These are phyloP conservation scores for Trilocha varians DNA, from an alignment of 2,888 invertebrate genomes.

Conservation along the genomic window DNA sequence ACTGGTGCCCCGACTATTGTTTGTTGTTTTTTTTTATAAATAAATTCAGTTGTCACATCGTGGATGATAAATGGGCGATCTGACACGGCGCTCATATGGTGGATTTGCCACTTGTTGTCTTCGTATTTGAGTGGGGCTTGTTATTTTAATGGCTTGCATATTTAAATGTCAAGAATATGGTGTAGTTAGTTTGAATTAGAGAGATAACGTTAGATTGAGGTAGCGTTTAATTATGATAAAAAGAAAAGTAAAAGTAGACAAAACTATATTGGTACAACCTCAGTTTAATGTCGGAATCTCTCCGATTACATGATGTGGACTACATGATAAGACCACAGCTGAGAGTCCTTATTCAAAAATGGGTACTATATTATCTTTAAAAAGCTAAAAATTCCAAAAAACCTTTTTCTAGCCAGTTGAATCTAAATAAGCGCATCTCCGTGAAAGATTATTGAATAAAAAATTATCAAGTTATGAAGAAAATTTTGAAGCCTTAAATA, in stretches of 20 bases:
- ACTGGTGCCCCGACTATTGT: slow-evolving; percentile 51
- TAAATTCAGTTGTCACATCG: slow-evolving; percentile 72
- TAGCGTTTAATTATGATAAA: no score
- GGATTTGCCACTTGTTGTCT: slow-evolving; percentile 55
- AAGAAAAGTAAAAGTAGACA: no score
- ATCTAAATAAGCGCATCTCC: no score
- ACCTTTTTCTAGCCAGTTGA: no score
- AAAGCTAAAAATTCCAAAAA: no score
- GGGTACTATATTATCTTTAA: no score
- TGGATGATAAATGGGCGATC: slow-evolving; percentile 57
- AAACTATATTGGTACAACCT: no score
- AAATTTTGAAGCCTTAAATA: slow-evolving; percentile 48
- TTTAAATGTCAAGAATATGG: not conserved
- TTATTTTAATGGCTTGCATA: slow-evolving; percentile 21
- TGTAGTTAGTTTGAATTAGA: not conserved
- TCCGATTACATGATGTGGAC: no score
- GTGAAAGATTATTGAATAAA: no score
- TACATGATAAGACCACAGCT: no score
- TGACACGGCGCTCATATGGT: slow-evolving; percentile 68
- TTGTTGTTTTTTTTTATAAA: slow-evolving; percentile 66
- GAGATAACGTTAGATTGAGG: not conserved
- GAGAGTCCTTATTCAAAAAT: no score
- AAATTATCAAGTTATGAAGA: slow-evolving; percentile 21
- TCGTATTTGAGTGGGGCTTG: slow-evolving; percentile 18
- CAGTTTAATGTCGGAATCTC: no score